Evolutionary conservation across 2,113 vertebrate genomes (phyloP), one percentile per base, ranked within the genome.

Genomic region (Mobula hypostoma): DNA sequence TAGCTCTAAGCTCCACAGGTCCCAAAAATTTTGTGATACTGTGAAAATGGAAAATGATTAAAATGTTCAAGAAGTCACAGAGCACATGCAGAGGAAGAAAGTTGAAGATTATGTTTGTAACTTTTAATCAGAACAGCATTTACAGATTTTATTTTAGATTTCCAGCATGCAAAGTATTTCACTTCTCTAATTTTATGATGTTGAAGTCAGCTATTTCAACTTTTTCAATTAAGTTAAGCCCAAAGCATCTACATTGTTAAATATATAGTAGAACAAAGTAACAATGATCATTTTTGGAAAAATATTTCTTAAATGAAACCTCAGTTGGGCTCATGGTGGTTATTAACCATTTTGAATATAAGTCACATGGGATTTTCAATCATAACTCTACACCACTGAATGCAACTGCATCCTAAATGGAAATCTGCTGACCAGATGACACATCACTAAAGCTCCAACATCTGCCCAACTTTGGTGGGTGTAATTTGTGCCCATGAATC

Each of bases 341-440:
- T 63, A 29, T 24, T 61, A 15, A 88, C 12, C 36, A n/a, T 88
- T 85, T 63, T 63, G 29, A 17, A 29, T 5, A 88, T n/a, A 32
- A 2, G 1, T 32, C 29, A 27, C 32, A 19, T 88, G 29, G 85
- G 63, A 88, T 74, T 36, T 40, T 21, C 48, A 24, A 74, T 48
- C 32, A 93, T 48, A 48, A 74, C 1, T 21, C 90, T 56, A 11
- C 3, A 90, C 68, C 24, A 56, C 15, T 74, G 40, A 74, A 17
- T 70, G 74, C 21, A 76, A 76, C 72, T 36, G 36, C 68, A 93
- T 48, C 7, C 68, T 17, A 58, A 48, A 72, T 56, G 56, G 11
- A 68, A 72, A 93, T 93, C 90, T 93, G 36, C 36, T 29, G 48
- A 56, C 91, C 91, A 76, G 91, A 93, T 74, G 68, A 36, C 36